phyloP scores from a whole-genome alignment of 1,140 invertebrate genomes.

The Pollicipes pollicipes region DNA sequence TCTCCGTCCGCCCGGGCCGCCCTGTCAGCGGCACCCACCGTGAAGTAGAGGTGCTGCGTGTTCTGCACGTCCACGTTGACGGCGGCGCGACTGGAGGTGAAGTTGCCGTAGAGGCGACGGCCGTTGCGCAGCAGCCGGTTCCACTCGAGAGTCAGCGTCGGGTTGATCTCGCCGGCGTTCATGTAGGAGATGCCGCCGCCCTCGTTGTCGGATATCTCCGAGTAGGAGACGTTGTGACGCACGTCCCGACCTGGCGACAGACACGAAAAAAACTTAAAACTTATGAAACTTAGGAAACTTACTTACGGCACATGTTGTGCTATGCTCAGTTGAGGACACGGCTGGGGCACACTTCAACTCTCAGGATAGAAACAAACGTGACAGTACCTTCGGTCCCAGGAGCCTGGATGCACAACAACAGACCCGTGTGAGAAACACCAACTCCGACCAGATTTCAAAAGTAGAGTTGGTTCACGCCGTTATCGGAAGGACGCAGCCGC shows the following conservation, averaged over 20 bases:
- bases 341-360: too few relatives aligned
- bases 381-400: too few relatives aligned
- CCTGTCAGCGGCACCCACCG: conserved; percentile 34
- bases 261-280: neutral
- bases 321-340: too few relatives aligned
- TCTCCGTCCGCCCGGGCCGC: too few relatives aligned
- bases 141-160: conserved; percentile 71
- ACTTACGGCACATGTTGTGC: too few relatives aligned
- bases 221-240: conserved; percentile 76
- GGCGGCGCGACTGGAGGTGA: conserved; percentile 72
- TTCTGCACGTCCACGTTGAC: conserved; percentile 83
- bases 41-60: conserved; percentile 68
- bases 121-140: conserved; percentile 80
- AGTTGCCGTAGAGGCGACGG: conserved; percentile 80
- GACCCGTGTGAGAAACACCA: too few relatives aligned
- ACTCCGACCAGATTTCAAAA: too few relatives aligned
- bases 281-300: too few relatives aligned
- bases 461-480: too few relatives aligned
- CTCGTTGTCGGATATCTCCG: conserved; percentile 60
- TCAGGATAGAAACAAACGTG: too few relatives aligned
- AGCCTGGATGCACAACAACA: too few relatives aligned
- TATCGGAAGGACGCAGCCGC: too few relatives aligned
- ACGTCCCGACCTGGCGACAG: conserved; percentile 60
- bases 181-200: conserved; percentile 72
- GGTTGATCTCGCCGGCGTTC: conserved; percentile 89